Evolutionary conservation across 1,140 invertebrate genomes (phyloP), one percentile per base, ranked within the genome.

Genomic region (Heliconius melpomene): DNA sequence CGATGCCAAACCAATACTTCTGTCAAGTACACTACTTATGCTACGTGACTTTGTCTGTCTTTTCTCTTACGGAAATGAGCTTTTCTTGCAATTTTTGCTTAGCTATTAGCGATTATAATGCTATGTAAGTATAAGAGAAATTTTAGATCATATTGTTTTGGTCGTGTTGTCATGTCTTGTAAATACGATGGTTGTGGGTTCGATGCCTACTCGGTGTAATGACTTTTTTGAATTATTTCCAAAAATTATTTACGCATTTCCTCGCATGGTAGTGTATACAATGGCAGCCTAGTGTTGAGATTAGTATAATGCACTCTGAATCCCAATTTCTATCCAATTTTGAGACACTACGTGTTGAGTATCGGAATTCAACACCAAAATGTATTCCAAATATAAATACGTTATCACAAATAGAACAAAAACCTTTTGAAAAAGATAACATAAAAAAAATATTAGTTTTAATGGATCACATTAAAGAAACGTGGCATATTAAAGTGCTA

Each of bases 1-100:
- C 60, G 60, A 66, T 66, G 60, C 60, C 60, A 66, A 66, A 66
- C 60, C 60, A 66, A 66, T 66, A 66, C 60, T 66, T 66, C 60
- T 26, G 23, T 66, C 60, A 26, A 66, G 60, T 66, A n/a, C n/a
- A 66, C 60, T 26, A 26, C 60, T 66, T 9, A n/a, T 29, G 60
- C 23, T 9, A 23, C 60, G n/a, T n/a, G 60, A 66, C 60, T 66
- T 29, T 66, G 60, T 66, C 60, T 66, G 60, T 11, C 60, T 66
- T 66, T 66, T n/a, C n/a, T 66, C 11, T 6, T 9, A 29, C 29
- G 23, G 60, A 66, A 57, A 66, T 16, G 29, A 26, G 60, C 60
- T 66, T 66, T 52, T 66, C 60, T 66, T 66, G 54, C 54, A 57
- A n/a, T 57, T 57, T 57, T 57, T n/a, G 20, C 60, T 16, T 29